Base-by-base conservation (phyloP, 1,140 invertebrate species). In the Zophobas atratus region DNA sequence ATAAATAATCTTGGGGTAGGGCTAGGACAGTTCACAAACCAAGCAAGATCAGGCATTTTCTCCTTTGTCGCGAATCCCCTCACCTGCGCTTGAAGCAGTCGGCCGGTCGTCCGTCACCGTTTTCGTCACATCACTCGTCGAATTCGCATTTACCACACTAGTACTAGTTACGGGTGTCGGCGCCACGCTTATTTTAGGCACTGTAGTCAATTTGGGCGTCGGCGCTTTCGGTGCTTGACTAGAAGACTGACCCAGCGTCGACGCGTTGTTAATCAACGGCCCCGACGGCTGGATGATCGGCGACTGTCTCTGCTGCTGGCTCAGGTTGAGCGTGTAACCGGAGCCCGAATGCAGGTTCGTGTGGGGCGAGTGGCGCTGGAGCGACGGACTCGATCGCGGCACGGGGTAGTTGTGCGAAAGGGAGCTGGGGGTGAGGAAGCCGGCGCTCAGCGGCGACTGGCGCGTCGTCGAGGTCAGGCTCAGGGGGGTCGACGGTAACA, bases 31-130 rank as follows among this genome's bases (percentile, higher is more conserved):
- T 82, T 67, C 77, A 81, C 81, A 82, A 81, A 82, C 81, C 79
- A 83, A 81, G 82, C 77, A 80, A 82, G 84, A 84, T 84, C 84
- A 85, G 83, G 84, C 84, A 84, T 79, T 83, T 72, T 85, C 84
- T 80, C 85, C 86, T 75, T 84, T 85, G 79, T 82, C 84, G 71
- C 84, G 81, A 82, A 81, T 82, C 76, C 78, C 79, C 81, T 83
- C 81, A 81, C 80, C 82, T 81, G 81, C 82, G 78, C 80, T 81
- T 72, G 80, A 75, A 75, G 75, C 78, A 60, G 72, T 70, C 49
- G 76, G 76, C 51, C 56, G 55, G 60, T 75, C 72, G 39, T 75
- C 72, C n/a, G 55, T 57, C 32, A 41, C 39, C n/a, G 60, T 67
- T 67, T 67, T 67, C 6, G 8, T 43, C 60, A 67, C 60, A 43